phyloP scores from a whole-genome alignment of 2,113 vertebrate species.

The Rhinolophus sinicus region DNA sequence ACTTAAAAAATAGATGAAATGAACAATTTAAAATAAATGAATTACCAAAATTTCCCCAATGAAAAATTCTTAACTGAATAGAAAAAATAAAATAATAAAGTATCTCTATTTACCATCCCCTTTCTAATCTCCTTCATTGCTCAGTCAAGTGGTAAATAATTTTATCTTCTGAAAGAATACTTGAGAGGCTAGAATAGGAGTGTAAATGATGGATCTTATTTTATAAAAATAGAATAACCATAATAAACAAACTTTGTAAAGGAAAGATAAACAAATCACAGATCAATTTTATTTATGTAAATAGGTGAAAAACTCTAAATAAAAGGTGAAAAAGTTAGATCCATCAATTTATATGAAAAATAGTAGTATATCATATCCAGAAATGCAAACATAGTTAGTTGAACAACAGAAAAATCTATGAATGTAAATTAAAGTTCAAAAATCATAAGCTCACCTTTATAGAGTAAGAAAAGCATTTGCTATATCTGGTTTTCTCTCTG shows the following conservation, averaged over 20 bases:
- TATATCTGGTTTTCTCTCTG: neutral
- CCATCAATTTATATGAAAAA: neutral
- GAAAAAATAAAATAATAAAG: neutral
- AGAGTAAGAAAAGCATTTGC: neutral
- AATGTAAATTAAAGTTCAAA: neutral
- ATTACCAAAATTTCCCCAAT: neutral
- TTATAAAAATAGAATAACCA: neutral
- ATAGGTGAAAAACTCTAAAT: constrained; percentile 3
- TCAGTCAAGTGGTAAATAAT: neutral
- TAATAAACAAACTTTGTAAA: neutral
- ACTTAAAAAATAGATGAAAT: neutral
- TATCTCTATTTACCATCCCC: neutral
- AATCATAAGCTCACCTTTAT: neutral
- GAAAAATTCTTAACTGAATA: neutral
- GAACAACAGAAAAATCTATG: neutral
- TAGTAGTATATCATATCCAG: neutral
- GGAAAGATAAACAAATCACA: neutral
- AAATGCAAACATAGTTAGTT: neutral
- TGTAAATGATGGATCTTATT: neutral
- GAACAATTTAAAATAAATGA: neutral
- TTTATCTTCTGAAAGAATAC: neutral
- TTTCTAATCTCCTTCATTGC: neutral
- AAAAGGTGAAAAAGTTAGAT: neutral
- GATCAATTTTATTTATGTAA: neutral
- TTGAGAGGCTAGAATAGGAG: neutral